Conservation (phyloP, 2,888 invertebrate genomes). For the Platycnemis pennipes region DNA sequence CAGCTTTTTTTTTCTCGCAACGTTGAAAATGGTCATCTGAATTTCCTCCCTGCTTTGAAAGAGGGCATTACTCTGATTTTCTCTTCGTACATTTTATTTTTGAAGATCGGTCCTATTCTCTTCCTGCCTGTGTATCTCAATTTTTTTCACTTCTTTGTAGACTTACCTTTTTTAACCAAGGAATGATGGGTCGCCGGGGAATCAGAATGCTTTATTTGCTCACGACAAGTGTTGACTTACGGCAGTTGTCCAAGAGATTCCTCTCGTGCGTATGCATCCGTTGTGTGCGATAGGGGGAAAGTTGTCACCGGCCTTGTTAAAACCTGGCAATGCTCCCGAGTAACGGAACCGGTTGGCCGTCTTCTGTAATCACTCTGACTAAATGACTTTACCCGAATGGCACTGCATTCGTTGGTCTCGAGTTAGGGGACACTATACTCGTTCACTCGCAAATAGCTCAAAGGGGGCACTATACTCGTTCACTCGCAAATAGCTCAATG, state of each 20-base stretch:
- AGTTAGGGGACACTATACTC: background rate
- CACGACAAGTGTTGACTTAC: background rate
- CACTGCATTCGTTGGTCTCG: background rate
- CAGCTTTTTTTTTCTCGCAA: no score
- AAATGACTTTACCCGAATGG: background rate
- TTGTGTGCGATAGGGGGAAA: background rate
- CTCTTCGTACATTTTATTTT: no score
- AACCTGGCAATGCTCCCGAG: background rate
- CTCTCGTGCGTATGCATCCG: background rate
- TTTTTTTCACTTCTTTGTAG: no score
- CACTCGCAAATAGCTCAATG: background rate
- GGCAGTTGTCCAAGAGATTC: background rate
- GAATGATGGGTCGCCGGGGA: background rate
- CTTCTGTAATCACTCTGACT: constrained; percentile 25
- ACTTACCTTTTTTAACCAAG: no score
- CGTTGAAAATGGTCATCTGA: no score
- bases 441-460: background rate
- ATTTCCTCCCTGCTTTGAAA: no score
- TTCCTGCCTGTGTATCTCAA: background rate
- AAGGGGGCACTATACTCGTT: background rate
- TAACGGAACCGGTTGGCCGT: constrained; percentile 45
- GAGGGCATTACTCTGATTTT: no score
- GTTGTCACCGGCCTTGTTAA: constrained; percentile 10
- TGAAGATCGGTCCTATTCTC: background rate
- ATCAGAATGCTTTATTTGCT: background rate